Percentiles rank a stretch among this genome's conserved stretches.
phyloP scores from a whole-genome alignment of 2,113 vertebrate species.

The Xenus cinereus region DNA sequence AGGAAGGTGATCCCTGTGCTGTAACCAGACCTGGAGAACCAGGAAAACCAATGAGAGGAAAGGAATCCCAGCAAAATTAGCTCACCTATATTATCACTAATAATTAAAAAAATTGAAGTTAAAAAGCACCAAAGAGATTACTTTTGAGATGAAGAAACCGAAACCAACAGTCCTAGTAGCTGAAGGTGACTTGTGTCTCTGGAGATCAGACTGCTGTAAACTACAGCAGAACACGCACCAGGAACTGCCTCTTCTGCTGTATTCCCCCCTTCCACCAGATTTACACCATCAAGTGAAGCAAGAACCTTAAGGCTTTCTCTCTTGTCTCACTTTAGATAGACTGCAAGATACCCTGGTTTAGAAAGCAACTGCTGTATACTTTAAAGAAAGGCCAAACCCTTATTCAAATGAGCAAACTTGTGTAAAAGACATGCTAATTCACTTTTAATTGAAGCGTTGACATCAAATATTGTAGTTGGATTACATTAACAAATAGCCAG shows the following conservation, averaged over 20 bases:
- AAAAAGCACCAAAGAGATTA: background rate
- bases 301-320: background rate
- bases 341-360: background rate
- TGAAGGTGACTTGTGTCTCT: background rate
- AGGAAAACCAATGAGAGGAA: background rate
- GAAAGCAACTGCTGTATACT: background rate
- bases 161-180: background rate
- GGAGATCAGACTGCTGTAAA: background rate
- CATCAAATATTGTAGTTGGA: background rate
- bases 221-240: background rate
- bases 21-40: background rate
- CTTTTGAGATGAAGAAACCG: background rate
- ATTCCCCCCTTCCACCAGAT: background rate
- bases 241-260: background rate
- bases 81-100: background rate
- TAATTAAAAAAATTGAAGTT: background rate
- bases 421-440: background rate
- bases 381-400: background rate
- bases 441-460: background rate
- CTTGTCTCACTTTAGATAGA: background rate
- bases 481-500: background rate
- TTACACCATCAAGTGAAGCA: background rate
- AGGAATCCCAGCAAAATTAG: background rate
- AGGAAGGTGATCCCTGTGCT: background rate
- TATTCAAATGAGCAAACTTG: background rate